Evolutionary conservation across 2,113 vertebrate genomes (phyloP).

Genomic region (Bubo blakistoni): DNA sequence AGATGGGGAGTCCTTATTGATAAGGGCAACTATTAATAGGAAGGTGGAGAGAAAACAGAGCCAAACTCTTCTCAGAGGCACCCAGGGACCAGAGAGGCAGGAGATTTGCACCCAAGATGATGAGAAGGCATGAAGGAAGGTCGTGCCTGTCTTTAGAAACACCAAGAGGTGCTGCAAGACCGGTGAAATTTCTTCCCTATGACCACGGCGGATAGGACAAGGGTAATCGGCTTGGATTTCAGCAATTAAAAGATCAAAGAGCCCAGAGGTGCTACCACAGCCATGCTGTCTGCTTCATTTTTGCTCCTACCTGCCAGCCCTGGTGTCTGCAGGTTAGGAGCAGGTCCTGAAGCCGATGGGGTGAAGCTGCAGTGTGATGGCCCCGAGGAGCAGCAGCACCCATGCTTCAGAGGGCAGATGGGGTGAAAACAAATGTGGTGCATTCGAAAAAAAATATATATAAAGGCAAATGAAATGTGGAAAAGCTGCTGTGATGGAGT

Average conservation of each 20-base stretch:
- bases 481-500: not conserved
- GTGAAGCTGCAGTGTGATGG: not conserved
- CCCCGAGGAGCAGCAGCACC: not conserved
- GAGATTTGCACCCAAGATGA: not conserved
- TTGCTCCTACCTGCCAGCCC: not conserved
- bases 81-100: not conserved
- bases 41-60: not conserved
- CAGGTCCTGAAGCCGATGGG: not conserved
- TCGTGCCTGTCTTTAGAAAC: not conserved
- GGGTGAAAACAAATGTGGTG: not conserved
- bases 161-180: not conserved
- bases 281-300: rapidly evolving
- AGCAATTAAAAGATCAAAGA: not conserved
- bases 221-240: not conserved
- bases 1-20: not conserved
- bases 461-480: not conserved
- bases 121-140: not conserved
- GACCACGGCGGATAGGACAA: rapidly evolving
- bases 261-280: not conserved
- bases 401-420: rapidly evolving
- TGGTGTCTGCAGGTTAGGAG: not conserved
- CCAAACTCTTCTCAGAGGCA: not conserved
- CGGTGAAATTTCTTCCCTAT: rapidly evolving
- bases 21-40: not conserved
- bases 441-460: rapidly evolving